Base-by-base conservation (phyloP, 2,797 vertebrate genomes). In the Orestias chungarensis region DNA sequence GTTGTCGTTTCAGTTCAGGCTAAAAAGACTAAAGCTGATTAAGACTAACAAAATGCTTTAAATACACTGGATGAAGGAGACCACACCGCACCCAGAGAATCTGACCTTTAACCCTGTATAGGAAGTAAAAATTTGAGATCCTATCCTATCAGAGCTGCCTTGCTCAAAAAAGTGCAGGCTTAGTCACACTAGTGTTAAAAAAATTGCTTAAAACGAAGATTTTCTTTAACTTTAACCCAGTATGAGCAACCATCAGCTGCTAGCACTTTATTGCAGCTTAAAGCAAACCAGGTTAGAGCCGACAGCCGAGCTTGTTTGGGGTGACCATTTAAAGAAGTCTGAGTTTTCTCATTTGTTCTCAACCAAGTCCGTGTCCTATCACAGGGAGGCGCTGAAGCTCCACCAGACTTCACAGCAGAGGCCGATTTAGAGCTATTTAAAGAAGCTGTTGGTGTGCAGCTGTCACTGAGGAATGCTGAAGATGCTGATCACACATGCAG, bases 401-500 rank as follows among this genome's bases (percentile, higher is more conserved):
- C 64, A 86, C 78, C 68, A 23, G 52, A 72, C 49, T 75, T 66
- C 55, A 0, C 50, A 6, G 64, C 52, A 52, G 67, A 11, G 40
- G 52, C 67, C 59, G 75, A 29, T n/a, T n/a, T n/a, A 42, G 31
- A 73, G 62, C 79, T 93, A 90, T 93, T 91, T 93, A 88, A 82
- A 85, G 87, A 66, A 75, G 74, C 79, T 29, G 65, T 44, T 15
- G 74, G 54, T 76, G 75, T 55, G 74, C 87, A 80, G 91, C 91
- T 91, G 92, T 92, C 89, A 83, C 75, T 84, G 73, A 86, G 86
- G 89, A 92, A 91, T 92, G 87, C 86, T 71, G 77, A 40, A 47
- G 46, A 8, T 59, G 61, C 54, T 9, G 43, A 47, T 47, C 46
- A 23, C 46, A 23, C 31, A 59, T 23, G 46, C 46, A 47, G 46